Evolutionary conservation across 2,888 invertebrate species (phyloP), one percentile per base, ranked within the genome.

Genomic region (Athetis lepigone): DNA sequence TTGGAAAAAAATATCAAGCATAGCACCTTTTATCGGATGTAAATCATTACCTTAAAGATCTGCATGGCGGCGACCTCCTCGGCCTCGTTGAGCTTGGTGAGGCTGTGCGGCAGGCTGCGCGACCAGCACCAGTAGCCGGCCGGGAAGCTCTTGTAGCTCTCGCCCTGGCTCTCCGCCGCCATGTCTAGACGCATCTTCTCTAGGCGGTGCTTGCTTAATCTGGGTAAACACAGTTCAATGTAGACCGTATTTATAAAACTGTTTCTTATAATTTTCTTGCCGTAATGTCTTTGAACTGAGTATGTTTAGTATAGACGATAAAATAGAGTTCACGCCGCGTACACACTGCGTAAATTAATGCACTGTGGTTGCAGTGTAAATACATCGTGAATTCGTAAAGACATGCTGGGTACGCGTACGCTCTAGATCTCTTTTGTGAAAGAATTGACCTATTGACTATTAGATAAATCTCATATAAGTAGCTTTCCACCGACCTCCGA

Each of bases 91-190:
- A 98, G 95, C 82, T 97, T 96, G 60, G 97, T 97, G 66, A 99
- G 96, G 81, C 98, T 97, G 91, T 98, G 98, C 2, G 97, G 96
- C 59, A 98, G 92, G 67, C 97, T 96, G 74, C 98, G 96, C 83
- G 97, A 97, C 93, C 98, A 99, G 42, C 98, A 97, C 99, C 99
- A 99, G 93, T 97, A 98, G 19, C 85, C 97, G 72, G 98, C 96
- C 9, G 97, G 97, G 90, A 97, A 98, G 55, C 98, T 97, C 91
- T 98, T 98, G 91, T 98, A 98, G 42, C 97, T 97, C 92, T 98
- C 98, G 19, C 97, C 97, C 57, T 97, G 96, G 67, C 97, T 96
- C 79, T 96, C 96, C 18, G 95, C 90, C n/a, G 93, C 92, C 67
- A 91, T 88, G 79, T 95, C 95, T 13, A 91, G 77, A 0, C 95